Conservation (phyloP, 2,888 invertebrate species). For the Meiosimyza platycephala region DNA sequence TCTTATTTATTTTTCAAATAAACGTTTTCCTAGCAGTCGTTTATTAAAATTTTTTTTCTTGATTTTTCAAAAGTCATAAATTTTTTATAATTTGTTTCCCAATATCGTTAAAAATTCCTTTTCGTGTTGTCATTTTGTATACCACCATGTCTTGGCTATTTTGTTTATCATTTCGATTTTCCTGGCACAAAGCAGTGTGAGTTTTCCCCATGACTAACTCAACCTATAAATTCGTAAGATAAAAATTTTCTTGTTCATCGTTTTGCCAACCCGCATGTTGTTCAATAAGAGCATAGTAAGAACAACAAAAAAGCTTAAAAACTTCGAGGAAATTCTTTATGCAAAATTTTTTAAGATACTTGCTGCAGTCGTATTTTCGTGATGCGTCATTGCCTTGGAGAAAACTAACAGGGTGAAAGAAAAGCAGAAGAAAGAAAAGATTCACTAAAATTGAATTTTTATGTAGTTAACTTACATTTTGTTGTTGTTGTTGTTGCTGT, state of each 20-base stretch:
- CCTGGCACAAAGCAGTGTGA: background rate
- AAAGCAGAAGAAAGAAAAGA: background rate
- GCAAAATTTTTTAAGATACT: background rate
- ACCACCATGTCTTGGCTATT: background rate
- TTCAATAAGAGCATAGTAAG: background rate
- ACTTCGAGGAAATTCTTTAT: constrained; percentile 13
- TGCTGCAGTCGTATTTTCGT: background rate
- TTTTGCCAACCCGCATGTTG: too few species aligned
- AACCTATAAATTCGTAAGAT: constrained; percentile 42
- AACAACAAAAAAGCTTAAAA: constrained; percentile 19
- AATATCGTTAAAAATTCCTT: too few species aligned
- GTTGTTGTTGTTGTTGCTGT: background rate
- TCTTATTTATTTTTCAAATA: too few species aligned
- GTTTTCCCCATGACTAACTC: constrained; percentile 46
- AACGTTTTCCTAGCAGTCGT: too few species aligned
- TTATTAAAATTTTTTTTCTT: too few species aligned
- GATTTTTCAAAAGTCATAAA: too few species aligned
- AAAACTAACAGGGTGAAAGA: constrained; percentile 5
- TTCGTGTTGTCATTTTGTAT: background rate
- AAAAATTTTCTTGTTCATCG: background rate
- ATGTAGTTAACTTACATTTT: background rate
- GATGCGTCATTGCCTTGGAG: constrained; percentile 28
- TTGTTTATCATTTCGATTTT: background rate
- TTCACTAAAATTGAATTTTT: constrained; percentile 17
- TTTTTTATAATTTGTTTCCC: too few species aligned